Evolutionary conservation across 2,888 invertebrate genomes (phyloP).

Genomic region (Urechis unicinctus): DNA sequence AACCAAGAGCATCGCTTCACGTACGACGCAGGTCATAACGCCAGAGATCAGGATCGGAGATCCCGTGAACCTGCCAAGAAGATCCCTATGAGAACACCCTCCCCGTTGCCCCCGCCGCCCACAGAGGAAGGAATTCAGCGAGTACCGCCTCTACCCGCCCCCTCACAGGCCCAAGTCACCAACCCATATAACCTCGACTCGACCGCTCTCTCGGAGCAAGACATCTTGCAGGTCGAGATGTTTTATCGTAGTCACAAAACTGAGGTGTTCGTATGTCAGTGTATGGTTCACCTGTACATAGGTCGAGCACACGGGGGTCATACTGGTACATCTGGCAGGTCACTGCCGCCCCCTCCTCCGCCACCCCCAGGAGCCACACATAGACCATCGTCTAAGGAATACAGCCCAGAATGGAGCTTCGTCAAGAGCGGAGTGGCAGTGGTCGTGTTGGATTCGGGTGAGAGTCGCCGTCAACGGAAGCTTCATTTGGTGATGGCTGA

Average conservation of each 20-base stretch:
- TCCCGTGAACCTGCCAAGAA: too few species aligned
- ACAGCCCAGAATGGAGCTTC: conserved; percentile 59
- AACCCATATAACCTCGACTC: background rate
- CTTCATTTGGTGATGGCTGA: conserved; percentile 68
- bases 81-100: too few species aligned
- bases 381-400: background rate
- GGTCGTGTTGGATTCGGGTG: conserved; percentile 69
- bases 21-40: too few species aligned
- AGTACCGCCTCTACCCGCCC: background rate
- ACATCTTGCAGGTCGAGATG: conserved; percentile 43
- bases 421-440: conserved; percentile 74
- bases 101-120: too few species aligned
- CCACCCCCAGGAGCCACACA: background rate
- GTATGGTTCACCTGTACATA: conserved; percentile 59
- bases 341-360: background rate
- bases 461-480: conserved; percentile 55
- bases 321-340: background rate
- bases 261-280: conserved; percentile 69
- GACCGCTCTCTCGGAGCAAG: conserved; percentile 26
- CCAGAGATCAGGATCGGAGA: too few species aligned
- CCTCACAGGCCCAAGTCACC: background rate
- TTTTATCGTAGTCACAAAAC: conserved; percentile 66
- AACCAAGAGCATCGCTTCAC: too few species aligned
- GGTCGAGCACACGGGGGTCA: conserved; percentile 18
- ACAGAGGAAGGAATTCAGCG: background rate